phyloP scores from a whole-genome alignment of 2,888 invertebrate species.

The Drosophila atroscutellata region DNA sequence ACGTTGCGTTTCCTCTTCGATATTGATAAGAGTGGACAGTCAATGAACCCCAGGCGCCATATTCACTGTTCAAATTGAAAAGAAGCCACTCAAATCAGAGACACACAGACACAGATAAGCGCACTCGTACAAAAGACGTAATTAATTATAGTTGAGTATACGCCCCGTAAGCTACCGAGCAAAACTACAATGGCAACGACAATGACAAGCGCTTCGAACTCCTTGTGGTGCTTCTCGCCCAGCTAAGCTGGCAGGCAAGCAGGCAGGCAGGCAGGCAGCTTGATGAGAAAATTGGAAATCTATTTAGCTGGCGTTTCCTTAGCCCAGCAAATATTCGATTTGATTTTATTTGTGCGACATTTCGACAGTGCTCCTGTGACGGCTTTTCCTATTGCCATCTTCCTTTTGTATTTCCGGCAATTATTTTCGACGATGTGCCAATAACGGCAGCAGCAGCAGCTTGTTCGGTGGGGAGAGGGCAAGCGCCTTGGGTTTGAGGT shows the following conservation, averaged over 20 bases:
- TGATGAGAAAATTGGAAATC: slow-evolving; percentile 73
- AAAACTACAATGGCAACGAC: slow-evolving; percentile 33
- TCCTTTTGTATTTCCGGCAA: slow-evolving; percentile 80
- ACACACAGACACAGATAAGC: slow-evolving; percentile 19
- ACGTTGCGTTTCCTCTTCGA: slow-evolving; percentile 7
- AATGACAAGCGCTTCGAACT: slow-evolving; percentile 28
- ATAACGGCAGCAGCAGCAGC: slow-evolving; percentile 36
- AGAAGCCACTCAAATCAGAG: slow-evolving; percentile 68
- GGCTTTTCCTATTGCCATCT: slow-evolving; percentile 30
- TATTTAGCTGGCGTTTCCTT: slow-evolving; percentile 58
- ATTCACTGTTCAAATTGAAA: slow-evolving; percentile 68
- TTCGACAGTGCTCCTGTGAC: slow-evolving; percentile 1
- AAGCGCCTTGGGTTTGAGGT: background rate
- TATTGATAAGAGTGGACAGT: slow-evolving; percentile 46
- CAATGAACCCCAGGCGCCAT: slow-evolving; percentile 64
- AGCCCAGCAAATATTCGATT: slow-evolving; percentile 49
- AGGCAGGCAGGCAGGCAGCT: slow-evolving; percentile 7
- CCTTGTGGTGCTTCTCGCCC: slow-evolving; percentile 68
- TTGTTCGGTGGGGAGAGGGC: background rate
- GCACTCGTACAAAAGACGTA: slow-evolving; percentile 47
- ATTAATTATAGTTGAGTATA: slow-evolving; percentile 74
- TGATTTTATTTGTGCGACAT: slow-evolving; percentile 58
- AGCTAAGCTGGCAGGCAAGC: slow-evolving; percentile 1
- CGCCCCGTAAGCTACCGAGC: slow-evolving; percentile 54
- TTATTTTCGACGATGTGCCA: slow-evolving; percentile 77